These are phyloP conservation scores for Rhabdophis nuchalis DNA, from an alignment of 2,797 vertebrate species.

Conservation along the genomic window DNA sequence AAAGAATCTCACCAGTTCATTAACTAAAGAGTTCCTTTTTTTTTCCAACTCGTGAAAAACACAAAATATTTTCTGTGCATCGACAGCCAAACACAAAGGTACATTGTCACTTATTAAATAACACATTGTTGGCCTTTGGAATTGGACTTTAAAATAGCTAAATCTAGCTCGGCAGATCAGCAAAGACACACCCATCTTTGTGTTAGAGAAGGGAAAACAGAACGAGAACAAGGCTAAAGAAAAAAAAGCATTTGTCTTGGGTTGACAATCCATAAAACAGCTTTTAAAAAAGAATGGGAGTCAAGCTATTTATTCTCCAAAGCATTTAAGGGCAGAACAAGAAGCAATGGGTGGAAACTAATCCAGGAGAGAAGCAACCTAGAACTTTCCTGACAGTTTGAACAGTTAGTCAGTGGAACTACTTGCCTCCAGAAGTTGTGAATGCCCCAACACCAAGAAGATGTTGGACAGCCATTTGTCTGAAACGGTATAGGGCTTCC, in stretches of 20 bases:
- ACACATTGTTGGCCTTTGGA: not conserved
- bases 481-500: too few relatives aligned
- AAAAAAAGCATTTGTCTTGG: not conserved
- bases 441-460: too few relatives aligned
- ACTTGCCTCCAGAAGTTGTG: too few relatives aligned
- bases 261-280: not conserved
- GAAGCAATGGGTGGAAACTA: too few relatives aligned
- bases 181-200: not conserved
- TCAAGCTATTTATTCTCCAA: too few relatives aligned
- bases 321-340: too few relatives aligned
- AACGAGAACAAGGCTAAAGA: too few relatives aligned
- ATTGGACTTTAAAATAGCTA: not conserved
- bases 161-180: not conserved
- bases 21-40: not conserved
- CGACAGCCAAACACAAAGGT: not conserved
- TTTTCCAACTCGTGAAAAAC: not conserved
- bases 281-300: not conserved
- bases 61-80: not conserved
- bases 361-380: too few relatives aligned
- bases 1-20: not conserved
- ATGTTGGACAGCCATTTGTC: too few relatives aligned
- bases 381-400: too few relatives aligned
- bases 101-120: not conserved
- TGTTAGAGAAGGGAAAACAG: not conserved
- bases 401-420: too few relatives aligned